Evolutionary conservation across 2,113 vertebrate genomes (phyloP), one percentile per base, ranked within the genome.

Genomic region (Alligator sinensis): DNA sequence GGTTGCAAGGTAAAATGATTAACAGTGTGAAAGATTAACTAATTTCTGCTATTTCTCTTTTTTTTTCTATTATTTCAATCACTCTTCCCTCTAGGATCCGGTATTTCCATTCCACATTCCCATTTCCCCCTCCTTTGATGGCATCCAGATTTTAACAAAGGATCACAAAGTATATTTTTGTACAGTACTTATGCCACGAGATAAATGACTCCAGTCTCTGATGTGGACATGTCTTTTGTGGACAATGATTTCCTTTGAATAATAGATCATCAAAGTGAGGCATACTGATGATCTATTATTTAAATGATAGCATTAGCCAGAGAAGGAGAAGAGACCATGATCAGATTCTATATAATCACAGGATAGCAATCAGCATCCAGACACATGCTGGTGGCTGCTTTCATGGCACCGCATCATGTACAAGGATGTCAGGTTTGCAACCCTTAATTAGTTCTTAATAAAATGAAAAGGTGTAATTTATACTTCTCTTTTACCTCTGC

Each of bases 401-500:
- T 66, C 78, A 81, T 80, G 82, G 82, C 91, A 94, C 54, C 58
- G 38, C 60, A 19, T 60, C 84, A 76, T 34, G n/a, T 54, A 84
- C 66, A 92, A 89, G 91, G 72, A 93, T 68, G 79, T 82, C 79
- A 87, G 79, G 62, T 57, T 89, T 83, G 77, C 70, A 95, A 90
- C 62, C 59, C 22, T 94, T 95, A 96, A 96, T 96, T 96, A 96
- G 86, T 38, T 89, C 47, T 87, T 94, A 91, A 95, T 92, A 96
- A 96, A 93, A 61, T 63, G 92, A 87, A 95, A 93, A 95, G 82
- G 75, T 93, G 60, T n/a, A 74, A 97, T 95, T 96, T 96, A 89
- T 79, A 77, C 62, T 96, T 80, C 70, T 93, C 60, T 62, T 92
- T 91, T 94, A 91, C 89, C 83, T 95, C 76, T 62, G 30, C 68